Evolutionary conservation across 1,140 invertebrate genomes (phyloP).

Genomic region (Globodera ellingtonae): DNA sequence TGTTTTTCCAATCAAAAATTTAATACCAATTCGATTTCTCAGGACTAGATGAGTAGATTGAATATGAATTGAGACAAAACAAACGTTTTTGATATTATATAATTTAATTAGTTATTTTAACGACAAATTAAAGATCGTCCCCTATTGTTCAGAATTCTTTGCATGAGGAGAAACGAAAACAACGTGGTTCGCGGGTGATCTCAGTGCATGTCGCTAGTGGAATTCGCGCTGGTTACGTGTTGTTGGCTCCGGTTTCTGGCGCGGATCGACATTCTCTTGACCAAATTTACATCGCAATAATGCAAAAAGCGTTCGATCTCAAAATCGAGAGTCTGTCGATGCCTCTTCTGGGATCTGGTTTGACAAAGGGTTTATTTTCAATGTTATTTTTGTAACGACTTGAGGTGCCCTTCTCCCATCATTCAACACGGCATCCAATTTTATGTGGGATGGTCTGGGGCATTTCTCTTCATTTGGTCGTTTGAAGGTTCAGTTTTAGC

Average conservation of each 20-base stretch:
- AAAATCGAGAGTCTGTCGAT: conserved; percentile 23
- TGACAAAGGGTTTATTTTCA: no score
- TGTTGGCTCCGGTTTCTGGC: conserved; percentile 9
- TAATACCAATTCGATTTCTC: no score
- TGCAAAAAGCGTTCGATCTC: conserved; percentile 19
- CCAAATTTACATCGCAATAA: conserved; percentile 18
- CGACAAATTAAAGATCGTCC: neutral
- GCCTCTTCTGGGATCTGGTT: conserved; percentile 33
- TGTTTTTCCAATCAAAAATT: no score
- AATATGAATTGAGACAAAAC: no score
- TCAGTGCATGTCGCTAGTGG: neutral
- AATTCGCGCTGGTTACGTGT: conserved; percentile 8
- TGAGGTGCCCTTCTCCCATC: neutral
- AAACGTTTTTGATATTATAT: no score
- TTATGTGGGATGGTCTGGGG: conserved; percentile 13
- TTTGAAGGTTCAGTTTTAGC: conserved; percentile 16
- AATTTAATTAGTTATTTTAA: no score
- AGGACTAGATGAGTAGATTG: no score
- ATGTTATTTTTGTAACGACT: neutral
- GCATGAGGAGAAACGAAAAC: conserved; percentile 4
- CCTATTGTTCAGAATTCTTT: neutral
- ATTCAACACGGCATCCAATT: neutral
- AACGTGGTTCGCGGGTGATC: conserved; percentile 5
- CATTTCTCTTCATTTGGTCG: conserved; percentile 23
- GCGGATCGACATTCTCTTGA: conserved; percentile 4